Evolutionary conservation across 2,113 vertebrate species (phyloP).

Genomic region (Cochlearius cochlearius): DNA sequence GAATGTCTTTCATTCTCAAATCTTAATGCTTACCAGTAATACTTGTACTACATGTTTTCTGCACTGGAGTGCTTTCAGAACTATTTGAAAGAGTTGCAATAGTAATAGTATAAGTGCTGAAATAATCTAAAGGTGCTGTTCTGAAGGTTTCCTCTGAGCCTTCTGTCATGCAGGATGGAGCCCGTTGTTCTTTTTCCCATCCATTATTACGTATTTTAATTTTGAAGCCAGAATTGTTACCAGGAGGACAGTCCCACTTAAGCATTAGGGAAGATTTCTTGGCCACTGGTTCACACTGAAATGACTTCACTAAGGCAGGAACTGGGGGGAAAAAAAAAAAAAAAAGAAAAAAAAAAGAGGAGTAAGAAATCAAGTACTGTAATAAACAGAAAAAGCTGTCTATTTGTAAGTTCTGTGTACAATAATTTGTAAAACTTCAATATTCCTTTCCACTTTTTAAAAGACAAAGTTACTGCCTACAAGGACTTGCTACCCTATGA

Average conservation of each 20-base stretch:
- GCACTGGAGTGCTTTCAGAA: constrained; percentile 16
- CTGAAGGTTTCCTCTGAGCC: neutral
- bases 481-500: neutral
- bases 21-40: constrained; percentile 77
- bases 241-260: constrained; percentile 74
- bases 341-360: neutral
- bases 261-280: constrained; percentile 62
- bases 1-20: neutral
- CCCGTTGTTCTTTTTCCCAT: rapidly evolving
- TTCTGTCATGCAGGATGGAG: neutral
- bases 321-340: constrained; percentile 22
- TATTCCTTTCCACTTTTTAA: neutral
- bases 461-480: neutral
- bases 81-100: constrained; percentile 74
- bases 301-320: constrained; percentile 62
- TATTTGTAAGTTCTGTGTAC: neutral
- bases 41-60: constrained; percentile 64
- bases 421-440: neutral
- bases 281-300: constrained; percentile 59
- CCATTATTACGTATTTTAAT: constrained; percentile 13
- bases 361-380: neutral
- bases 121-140: constrained; percentile 56
- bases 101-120: constrained; percentile 70
- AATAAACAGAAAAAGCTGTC: neutral
- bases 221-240: constrained; percentile 57